Evolutionary conservation across 2,888 invertebrate genomes (phyloP).

Genomic region (Callyntrura guangdongensis): DNA sequence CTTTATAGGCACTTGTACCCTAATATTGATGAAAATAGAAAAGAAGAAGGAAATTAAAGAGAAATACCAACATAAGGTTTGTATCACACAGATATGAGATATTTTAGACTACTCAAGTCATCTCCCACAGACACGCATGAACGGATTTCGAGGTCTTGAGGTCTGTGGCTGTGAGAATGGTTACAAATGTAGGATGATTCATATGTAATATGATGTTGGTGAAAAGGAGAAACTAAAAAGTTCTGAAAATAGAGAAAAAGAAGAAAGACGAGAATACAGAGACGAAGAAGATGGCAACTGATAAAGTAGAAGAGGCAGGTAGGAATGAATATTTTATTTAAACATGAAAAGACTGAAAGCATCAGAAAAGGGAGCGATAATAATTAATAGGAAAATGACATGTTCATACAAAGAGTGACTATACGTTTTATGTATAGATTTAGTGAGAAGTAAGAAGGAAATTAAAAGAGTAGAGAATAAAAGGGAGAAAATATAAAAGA

Average conservation of each 20-base stretch:
- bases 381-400: not conserved
- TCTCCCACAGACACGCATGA: not conserved
- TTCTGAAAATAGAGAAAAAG: conserved; percentile 25
- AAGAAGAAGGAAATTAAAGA: not conserved
- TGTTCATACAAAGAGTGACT: not conserved
- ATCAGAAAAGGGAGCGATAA: not conserved
- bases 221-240: not conserved
- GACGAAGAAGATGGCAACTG: not conserved
- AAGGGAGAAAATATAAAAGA: not conserved
- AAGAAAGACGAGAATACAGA: conserved; percentile 27
- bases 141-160: not conserved
- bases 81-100: not conserved
- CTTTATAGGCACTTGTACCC: not conserved
- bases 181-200: not conserved
- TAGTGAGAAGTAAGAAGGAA: conserved; percentile 17
- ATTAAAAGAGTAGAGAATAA: not conserved
- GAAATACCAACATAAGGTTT: too few relatives aligned
- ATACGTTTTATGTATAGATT: not conserved
- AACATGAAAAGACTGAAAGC: not conserved
- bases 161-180: not conserved
- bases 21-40: conserved; percentile 3
- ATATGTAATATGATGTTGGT: not conserved
- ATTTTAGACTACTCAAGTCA: not conserved
- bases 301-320: not conserved
- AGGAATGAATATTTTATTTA: not conserved